Base-by-base conservation (phyloP, 2,888 invertebrate species). In the Metacarcinus magister region DNA sequence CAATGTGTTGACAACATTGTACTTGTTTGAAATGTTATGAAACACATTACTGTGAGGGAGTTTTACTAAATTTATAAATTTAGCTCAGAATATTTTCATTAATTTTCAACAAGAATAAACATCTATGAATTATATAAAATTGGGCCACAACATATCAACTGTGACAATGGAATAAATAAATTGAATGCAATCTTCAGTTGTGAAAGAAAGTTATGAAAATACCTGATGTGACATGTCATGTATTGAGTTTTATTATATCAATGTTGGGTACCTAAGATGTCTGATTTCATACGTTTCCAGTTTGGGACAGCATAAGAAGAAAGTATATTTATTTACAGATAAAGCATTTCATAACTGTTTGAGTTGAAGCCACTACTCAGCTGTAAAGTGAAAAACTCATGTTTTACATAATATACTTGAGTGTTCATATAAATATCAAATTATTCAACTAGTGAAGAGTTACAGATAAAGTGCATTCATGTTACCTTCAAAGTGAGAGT, bases 301-400 rank as follows among this genome's bases (percentile, higher is more conserved):
- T 87, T 87, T 87, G 87, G 87, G 87, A 87, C 87, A 87, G 87
- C 87, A 87, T 87, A 87, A 87, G 87, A 87, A 87, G 87, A 39
- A 87, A 87, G 87, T 39, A 87, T 32, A 87, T 87, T 39, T 39
- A 87, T 87, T 87, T 87, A 87, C 87, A 87, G 87, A 39, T 87
- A 87, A 87, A 87, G 87, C 87, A 87, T 87, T 39, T 87, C 87
- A 87, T 39, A 87, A 39, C 87, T 87, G 87, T 39, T n/a, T 87
- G 87, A 87, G 87, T 87, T 87, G 87, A 87, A 87, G 87, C 87
- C 87, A 87, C 87, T 87, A 87, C 87, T 87, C 87, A 87, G 75
- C 87, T 87, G 87, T 87, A 39, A 75, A 39, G 87, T 87, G 87
- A 39, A 28, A 28, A 39, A 39, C 87, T 39, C 39, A 39, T 39